These are phyloP conservation scores for Pheosia gnoma DNA, from an alignment of 2,888 invertebrate genomes.

Conservation along the genomic window DNA sequence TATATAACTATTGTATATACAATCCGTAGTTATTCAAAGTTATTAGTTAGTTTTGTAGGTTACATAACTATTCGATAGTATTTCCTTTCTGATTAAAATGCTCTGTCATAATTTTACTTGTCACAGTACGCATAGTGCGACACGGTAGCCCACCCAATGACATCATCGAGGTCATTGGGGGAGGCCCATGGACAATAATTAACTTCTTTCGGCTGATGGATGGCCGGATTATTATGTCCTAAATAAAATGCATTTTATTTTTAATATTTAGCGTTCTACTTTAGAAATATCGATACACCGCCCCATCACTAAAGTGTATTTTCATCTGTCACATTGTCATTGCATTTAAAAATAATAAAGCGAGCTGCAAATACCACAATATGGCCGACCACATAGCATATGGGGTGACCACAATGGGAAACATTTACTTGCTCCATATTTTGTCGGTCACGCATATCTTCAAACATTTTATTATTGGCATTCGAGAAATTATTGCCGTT, in stretches of 20 bases:
- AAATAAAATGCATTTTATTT: background rate
- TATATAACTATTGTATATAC: too few species aligned
- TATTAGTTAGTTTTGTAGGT: too few species aligned
- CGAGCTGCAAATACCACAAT: slow-evolving; percentile 19
- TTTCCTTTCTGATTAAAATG: too few species aligned
- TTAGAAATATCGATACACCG: background rate
- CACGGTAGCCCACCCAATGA: too few species aligned
- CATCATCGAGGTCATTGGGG: too few species aligned
- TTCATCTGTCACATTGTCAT: slow-evolving; percentile 40
- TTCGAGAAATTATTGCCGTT: slow-evolving; percentile 11
- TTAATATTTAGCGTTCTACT: background rate
- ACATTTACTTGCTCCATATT: slow-evolving; percentile 27
- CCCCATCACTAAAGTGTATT: slow-evolving; percentile 15
- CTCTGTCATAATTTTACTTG: too few species aligned
- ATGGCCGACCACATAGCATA: slow-evolving; percentile 34
- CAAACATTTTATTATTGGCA: slow-evolving; percentile 7
- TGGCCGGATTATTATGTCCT: too few species aligned
- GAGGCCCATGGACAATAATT: too few species aligned
- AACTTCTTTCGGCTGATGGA: too few species aligned
- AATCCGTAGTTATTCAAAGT: too few species aligned
- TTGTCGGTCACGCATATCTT: slow-evolving; percentile 25
- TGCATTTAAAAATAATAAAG: slow-evolving; percentile 18
- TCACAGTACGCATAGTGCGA: too few species aligned
- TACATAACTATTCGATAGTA: too few species aligned
- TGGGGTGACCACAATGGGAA: slow-evolving; percentile 38